These are phyloP conservation scores for Clusia tigrina DNA, from an alignment of 2,888 invertebrate species.

Conservation along the genomic window DNA sequence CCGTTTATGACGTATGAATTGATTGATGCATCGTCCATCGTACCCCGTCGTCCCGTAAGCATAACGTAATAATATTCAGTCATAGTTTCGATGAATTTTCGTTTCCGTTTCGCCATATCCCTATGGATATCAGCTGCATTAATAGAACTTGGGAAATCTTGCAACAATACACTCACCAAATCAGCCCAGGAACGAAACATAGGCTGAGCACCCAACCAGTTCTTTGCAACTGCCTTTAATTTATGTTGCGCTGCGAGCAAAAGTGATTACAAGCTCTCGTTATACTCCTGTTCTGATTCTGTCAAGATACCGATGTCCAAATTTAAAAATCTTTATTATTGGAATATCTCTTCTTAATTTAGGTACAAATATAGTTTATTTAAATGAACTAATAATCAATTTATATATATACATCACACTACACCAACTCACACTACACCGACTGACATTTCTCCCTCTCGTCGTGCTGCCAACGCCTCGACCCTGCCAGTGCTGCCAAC, in stretches of 20 bases:
- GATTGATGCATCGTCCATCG: neutral
- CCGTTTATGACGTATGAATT: conserved; percentile 34
- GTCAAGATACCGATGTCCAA: no score
- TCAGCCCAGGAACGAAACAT: conserved; percentile 19
- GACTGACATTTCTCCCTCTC: no score
- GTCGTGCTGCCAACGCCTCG: no score
- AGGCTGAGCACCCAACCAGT: conserved; percentile 19
- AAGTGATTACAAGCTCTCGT: no score
- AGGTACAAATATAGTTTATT: no score
- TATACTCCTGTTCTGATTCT: no score
- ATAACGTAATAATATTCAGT: conserved; percentile 34
- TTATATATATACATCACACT: no score
- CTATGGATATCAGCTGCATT: neutral
- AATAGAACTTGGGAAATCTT: conserved; percentile 24
- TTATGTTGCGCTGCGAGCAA: conserved; percentile 20
- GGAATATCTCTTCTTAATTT: no score
- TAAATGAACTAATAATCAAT: no score
- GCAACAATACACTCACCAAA: neutral
- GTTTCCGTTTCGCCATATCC: neutral
- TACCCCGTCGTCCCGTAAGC: conserved; percentile 7
- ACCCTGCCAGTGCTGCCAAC: no score
- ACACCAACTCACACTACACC: no score
- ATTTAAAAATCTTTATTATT: no score
- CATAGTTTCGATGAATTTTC: neutral
- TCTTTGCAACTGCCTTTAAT: conserved; percentile 18